These are phyloP conservation scores for Bugulina stolonifera DNA, from an alignment of 2,888 invertebrate genomes.

Conservation along the genomic window DNA sequence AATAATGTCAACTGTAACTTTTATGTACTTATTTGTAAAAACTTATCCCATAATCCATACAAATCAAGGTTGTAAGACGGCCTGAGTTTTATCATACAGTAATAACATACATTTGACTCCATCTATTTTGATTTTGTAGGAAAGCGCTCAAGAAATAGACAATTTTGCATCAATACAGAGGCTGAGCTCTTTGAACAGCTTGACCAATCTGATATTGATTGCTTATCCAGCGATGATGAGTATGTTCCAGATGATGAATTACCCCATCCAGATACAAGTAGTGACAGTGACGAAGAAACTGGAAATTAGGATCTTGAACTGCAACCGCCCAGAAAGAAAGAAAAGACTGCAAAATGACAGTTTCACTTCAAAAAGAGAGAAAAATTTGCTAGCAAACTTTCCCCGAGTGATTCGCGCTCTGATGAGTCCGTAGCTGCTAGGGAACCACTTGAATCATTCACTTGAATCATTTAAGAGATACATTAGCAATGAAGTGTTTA, in stretches of 20 bases:
- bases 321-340: not conserved
- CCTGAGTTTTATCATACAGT: not conserved
- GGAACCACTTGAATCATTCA: not conserved
- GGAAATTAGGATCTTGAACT: not conserved
- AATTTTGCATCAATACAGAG: not conserved
- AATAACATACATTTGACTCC: not conserved
- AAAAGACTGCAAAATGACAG: not conserved
- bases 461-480: not conserved
- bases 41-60: too few relatives aligned
- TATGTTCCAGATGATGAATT: not conserved
- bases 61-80: too few relatives aligned
- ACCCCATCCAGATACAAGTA: not conserved
- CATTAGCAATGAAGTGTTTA: not conserved
- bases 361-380: not conserved
- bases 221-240: not conserved
- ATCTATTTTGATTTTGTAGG: too few relatives aligned
- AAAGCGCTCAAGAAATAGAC: not conserved
- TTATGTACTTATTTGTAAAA: not conserved
- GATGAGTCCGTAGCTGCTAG: not conserved
- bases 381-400: not conserved
- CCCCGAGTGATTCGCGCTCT: not conserved
- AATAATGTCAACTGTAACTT: not conserved
- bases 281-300: not conserved
- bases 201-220: not conserved
- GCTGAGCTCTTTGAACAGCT: not conserved